Evolutionary conservation across 2,113 vertebrate species (phyloP).

Genomic region (Struthidea cinerea): DNA sequence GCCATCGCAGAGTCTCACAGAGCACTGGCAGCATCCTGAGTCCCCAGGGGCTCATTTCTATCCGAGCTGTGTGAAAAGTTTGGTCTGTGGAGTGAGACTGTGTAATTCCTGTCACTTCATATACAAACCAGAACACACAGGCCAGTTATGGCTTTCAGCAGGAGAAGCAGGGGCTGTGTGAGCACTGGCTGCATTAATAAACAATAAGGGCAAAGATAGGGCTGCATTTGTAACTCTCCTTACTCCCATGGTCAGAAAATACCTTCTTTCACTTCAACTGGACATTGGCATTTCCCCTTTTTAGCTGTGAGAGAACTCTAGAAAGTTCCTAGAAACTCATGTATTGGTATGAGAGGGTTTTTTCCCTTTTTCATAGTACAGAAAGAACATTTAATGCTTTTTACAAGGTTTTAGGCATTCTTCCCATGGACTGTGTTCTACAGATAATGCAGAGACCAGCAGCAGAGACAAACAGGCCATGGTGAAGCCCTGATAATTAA

Average conservation of each 20-base stretch:
- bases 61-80: background rate
- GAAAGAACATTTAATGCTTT: background rate
- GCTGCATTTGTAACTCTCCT: background rate
- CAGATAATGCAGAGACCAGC: background rate
- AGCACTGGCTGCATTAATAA: background rate
- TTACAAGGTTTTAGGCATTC: background rate
- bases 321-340: background rate
- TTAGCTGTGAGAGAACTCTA: background rate
- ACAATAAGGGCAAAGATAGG: background rate
- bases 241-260: background rate
- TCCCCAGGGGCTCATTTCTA: conserved; percentile 13
- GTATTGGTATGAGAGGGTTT: background rate
- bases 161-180: background rate
- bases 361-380: background rate
- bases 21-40: background rate
- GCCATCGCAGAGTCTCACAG: background rate
- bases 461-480: background rate
- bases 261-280: background rate
- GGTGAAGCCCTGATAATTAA: background rate
- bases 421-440: background rate
- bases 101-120: background rate
- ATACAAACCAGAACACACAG: background rate
- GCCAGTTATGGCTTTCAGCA: background rate
- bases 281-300: background rate
- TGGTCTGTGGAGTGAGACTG: background rate